A percentile compares a stretch with the other conserved stretches of the same genome.
Evolutionary conservation across 2,888 invertebrate genomes (phyloP).

Genomic region (Plagiodera versicolora): DNA sequence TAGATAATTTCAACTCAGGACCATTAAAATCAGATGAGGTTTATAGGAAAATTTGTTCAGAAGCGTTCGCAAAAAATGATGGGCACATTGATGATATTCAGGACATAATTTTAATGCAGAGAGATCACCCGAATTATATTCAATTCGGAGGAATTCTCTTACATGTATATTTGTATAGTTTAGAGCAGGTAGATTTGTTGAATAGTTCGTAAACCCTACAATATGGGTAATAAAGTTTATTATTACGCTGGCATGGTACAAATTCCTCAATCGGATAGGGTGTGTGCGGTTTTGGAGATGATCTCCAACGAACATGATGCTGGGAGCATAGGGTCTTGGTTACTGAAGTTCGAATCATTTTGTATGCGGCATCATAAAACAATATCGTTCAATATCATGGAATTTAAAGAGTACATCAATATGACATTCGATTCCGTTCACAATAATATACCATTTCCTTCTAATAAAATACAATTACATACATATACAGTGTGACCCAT

Average conservation of each 20-base stretch:
- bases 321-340: slow-evolving; percentile 24
- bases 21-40: no score
- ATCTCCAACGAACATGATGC: slow-evolving; percentile 21
- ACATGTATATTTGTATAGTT: not conserved
- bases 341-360: slow-evolving; percentile 23
- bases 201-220: not conserved
- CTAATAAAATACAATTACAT: not conserved
- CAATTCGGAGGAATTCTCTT: not conserved
- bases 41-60: not conserved
- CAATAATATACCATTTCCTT: not conserved
- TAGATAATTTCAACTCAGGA: no score
- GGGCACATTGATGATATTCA: not conserved
- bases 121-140: not conserved
- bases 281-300: slow-evolving; percentile 27
- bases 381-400: not conserved
- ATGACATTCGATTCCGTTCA: not conserved
- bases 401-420: not conserved
- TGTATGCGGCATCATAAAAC: not conserved
- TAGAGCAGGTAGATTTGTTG: not conserved
- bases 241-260: not conserved
- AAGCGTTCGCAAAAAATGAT: not conserved
- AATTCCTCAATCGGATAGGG: slow-evolving; percentile 1
- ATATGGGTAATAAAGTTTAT: no score
- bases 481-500: no score
- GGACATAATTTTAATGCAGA: not conserved